Percentiles rank a stretch among this genome's conserved stretches.
Conservation (phyloP, 37 sponge, comb jelly and placozoan genomes). For the Lycopodina hypogea region DNA sequence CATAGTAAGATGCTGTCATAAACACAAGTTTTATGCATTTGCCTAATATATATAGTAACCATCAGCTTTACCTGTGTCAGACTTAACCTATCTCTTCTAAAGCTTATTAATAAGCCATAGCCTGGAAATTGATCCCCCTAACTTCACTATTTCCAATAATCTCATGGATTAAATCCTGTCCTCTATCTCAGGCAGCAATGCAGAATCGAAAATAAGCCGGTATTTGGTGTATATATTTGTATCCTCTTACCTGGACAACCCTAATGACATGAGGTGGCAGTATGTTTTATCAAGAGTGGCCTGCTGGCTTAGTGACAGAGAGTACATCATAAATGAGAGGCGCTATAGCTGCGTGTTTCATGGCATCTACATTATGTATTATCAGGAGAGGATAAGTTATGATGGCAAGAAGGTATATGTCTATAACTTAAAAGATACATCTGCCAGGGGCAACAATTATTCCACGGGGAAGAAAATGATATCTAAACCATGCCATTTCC, state of each 20-base stretch:
- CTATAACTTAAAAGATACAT: no score
- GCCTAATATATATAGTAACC: no score
- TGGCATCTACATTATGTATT: conserved; percentile 39
- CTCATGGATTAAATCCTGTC: conserved; percentile 64
- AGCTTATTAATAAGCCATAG: no score
- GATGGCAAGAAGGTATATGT: conserved; percentile 23
- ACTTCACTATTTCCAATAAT: conserved; percentile 45
- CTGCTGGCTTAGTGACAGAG: conserved; percentile 62
- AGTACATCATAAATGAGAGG: conserved; percentile 26
- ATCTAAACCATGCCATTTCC: conserved; percentile 78
- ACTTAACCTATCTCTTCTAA: no score
- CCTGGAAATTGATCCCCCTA: conserved; percentile 11
- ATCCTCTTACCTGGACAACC: conserved; percentile 27
- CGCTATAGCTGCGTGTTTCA: conserved; percentile 36
- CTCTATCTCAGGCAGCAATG: conserved; percentile 70
- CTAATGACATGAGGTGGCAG: conserved; percentile 56
- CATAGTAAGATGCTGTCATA: no score
- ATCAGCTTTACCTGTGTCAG: no score
- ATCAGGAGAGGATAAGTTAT: conserved; percentile 56
- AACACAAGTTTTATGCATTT: no score
- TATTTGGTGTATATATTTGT: conserved; percentile 66
- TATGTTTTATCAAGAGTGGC: conserved; percentile 61
- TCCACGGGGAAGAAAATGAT: conserved; percentile 55
- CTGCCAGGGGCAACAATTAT: not conserved
- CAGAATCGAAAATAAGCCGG: conserved; percentile 51